Base-by-base conservation (phyloP, 2,113 vertebrate genomes). In the Dipodomys ordii region DNA sequence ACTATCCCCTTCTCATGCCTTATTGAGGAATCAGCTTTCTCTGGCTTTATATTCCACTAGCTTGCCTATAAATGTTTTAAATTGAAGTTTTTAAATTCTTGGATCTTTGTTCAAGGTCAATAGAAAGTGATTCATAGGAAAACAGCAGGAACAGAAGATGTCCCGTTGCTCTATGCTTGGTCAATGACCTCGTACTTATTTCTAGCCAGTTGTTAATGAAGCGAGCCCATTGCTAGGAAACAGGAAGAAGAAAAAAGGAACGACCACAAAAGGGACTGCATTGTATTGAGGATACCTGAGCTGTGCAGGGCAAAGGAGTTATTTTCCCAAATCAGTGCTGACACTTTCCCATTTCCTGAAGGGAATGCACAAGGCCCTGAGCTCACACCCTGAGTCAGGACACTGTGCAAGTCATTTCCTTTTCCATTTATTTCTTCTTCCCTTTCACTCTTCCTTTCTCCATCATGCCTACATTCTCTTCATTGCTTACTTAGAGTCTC, bases 51-150 rank as follows among this genome's bases (percentile, higher is more conserved):
- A 95, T 53, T 13, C 62, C 93, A 94, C 89, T 83, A 86, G 87
- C 93, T 94, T 92, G 77, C 32, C 93, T 95, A 89, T 93, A 88
- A 92, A 90, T 83, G 44, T 93, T 96, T 97, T 95, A 93, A 90
- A 71, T 39, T 92, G 89, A 65, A 80, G 71, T 80, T 95, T 97
- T 97, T 86, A 60, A 95, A 90, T 95, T 92, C 4, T 65, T 88
- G 65, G 69, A 92, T 88, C 68, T 88, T 90, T 87, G 90, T 91
- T 87, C 80, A 16, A 96, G 96, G 94, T 97, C 93, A 88, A 81
- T 96, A 91, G 35, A 96, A 97, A 97, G 49, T 19, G 76, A 96
- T 96, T 73, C 92, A 96, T 84, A 82, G 57, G 30, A 85, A 83
- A 76, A 27, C 76, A 90, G 35, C 5, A 1, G 88, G 87, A 90